These are phyloP conservation scores for Urocynchramus pylzowi DNA, from an alignment of 2,113 vertebrate species.

Conservation along the genomic window DNA sequence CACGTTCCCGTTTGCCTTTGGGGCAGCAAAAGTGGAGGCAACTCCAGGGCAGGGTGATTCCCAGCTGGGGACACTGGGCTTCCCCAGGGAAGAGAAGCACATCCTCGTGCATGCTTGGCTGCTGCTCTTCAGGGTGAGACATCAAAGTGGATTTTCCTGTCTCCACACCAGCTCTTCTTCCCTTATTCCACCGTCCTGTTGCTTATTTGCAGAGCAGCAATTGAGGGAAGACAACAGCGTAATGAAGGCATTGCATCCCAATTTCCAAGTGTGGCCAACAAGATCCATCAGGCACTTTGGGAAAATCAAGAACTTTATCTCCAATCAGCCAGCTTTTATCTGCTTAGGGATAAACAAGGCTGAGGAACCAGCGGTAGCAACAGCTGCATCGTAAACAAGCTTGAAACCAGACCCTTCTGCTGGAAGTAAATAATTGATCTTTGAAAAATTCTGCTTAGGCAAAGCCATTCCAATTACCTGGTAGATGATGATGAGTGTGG, in stretches of 20 bases:
- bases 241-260: background rate
- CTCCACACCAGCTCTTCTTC: background rate
- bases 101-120: rapidly evolving
- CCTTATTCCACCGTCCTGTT: background rate
- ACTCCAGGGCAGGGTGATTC: background rate
- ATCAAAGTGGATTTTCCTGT: background rate
- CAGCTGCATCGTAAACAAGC: slow-evolving; percentile 35
- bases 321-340: slow-evolving; percentile 66
- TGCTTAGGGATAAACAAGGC: slow-evolving; percentile 53
- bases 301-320: slow-evolving; percentile 57
- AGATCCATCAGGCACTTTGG: slow-evolving; percentile 44
- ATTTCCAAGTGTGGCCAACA: slow-evolving; percentile 54
- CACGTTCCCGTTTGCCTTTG: rapidly evolving
- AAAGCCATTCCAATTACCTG: slow-evolving; percentile 32
- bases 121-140: rapidly evolving
- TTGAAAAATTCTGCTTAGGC: slow-evolving; percentile 19
- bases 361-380: slow-evolving; percentile 15
- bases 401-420: slow-evolving; percentile 24
- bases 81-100: background rate
- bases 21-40: background rate
- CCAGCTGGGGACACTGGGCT: rapidly evolving
- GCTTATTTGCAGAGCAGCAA: background rate
- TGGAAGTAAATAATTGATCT: slow-evolving; percentile 49
- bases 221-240: background rate
- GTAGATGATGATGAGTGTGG: background rate